Evolutionary conservation across 2,113 vertebrate genomes (phyloP).

Genomic region (Dipodomys merriami): DNA sequence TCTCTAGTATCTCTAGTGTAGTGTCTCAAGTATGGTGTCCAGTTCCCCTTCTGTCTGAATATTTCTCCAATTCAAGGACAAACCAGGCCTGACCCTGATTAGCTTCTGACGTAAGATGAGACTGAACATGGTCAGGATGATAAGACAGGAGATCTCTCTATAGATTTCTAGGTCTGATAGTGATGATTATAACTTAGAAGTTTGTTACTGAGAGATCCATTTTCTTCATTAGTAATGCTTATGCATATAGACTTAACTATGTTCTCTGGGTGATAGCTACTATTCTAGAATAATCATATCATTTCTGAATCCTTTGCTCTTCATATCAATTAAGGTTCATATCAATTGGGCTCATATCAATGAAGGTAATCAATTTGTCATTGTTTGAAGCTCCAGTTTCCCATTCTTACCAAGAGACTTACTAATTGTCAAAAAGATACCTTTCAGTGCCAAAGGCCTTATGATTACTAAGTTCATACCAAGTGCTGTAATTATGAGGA

Average conservation of each 20-base stretch:
- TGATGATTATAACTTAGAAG: background rate
- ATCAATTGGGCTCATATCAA: constrained; percentile 14
- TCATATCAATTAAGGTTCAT: no score
- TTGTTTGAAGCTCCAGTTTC: constrained; percentile 47
- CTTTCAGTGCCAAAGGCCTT: constrained; percentile 23
- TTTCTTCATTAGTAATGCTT: background rate
- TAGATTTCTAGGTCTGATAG: background rate
- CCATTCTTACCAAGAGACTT: constrained; percentile 39
- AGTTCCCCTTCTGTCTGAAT: background rate
- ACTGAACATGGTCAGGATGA: background rate
- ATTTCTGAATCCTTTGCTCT: background rate
- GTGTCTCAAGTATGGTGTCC: background rate
- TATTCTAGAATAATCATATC: background rate
- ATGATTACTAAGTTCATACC: constrained; percentile 65
- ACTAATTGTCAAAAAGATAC: constrained; percentile 55
- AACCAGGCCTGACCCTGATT: background rate
- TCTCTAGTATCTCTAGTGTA: background rate
- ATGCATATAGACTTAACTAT: background rate
- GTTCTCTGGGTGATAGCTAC: background rate
- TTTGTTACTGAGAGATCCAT: background rate
- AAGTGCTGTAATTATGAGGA: constrained; percentile 73
- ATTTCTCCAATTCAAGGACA: background rate
- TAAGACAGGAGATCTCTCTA: background rate
- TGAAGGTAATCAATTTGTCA: constrained; percentile 53
- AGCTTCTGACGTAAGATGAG: background rate